These are phyloP conservation scores for Galeopterus variegatus DNA, from an alignment of 2,113 vertebrate species.

Conservation along the genomic window DNA sequence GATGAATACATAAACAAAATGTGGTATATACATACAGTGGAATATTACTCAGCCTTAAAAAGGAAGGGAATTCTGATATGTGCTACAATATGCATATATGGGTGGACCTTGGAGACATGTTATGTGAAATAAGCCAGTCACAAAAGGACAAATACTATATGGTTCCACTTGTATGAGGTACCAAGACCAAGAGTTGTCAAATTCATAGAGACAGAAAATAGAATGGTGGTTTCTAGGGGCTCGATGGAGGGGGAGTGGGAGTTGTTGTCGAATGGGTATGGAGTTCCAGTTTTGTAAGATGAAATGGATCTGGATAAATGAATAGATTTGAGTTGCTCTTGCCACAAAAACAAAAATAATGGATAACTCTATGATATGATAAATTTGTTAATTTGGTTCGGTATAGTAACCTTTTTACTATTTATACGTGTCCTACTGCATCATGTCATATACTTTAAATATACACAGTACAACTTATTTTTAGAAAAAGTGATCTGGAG, in stretches of 20 bases:
- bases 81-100: background rate
- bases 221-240: background rate
- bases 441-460: background rate
- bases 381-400: background rate
- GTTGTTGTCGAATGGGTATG: background rate
- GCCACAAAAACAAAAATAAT: background rate
- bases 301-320: background rate
- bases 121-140: background rate
- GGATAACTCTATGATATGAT: background rate
- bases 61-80: background rate
- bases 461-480: background rate
- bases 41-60: background rate
- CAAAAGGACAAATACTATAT: background rate
- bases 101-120: background rate
- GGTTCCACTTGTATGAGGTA: fast-evolving
- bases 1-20: background rate
- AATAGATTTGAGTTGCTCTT: background rate
- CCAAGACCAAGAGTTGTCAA: background rate
- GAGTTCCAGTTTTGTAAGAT: background rate
- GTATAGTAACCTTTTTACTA: background rate
- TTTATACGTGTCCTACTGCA: no score
- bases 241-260: fast-evolving
- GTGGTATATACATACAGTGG: background rate
- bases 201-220: background rate
- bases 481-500: background rate